Base-by-base conservation (phyloP, 2,113 vertebrate genomes). In the Eulemur macaco region DNA sequence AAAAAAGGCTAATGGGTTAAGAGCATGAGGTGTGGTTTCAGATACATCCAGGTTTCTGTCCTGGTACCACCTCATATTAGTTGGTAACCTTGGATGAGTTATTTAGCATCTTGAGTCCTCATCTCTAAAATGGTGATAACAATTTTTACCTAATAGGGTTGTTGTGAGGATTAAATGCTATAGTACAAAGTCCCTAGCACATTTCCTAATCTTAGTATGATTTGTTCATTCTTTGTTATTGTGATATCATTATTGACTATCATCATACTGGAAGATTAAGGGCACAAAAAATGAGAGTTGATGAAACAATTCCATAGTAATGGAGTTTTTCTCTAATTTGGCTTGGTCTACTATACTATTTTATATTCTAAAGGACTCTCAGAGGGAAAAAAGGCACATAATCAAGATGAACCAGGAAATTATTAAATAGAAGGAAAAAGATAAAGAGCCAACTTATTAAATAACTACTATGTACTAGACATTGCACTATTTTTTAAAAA, bases 351-450 rank as follows among this genome's bases (percentile, higher is more conserved):
- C 66, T 77, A 0, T 77, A 91, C 10, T 69, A 91, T 68, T 90
- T 69, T 68, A 10, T 11, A 69, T 87, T 87, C 71, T 58, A 54
- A 93, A 27, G 21, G 45, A 83, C 39, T 83, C 63, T 58, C 86
- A 34, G 29, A 86, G 64, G 21, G 82, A 50, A 89, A 80, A 83
- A 82, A 69, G 25, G 27, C 50, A 86, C 2, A 93, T 34, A 95
- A 94, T 76, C 50, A 50, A 56, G 54, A 64, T 91, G 6, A 96
- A 92, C 0, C 47, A 10, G 73, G 25, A 94, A 89, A 68, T 87
- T 47, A 84, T 64, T 91, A 94, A 83, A 92, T 91, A 69, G 25
- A 96, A 21, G 64, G 73, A 82, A 93, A 94, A 86, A 64, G 9
- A 91, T 34, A 89, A 94, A 86, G 87, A 63, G 3, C 9, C 54